Evolutionary conservation across 2,888 invertebrate species (phyloP), one percentile per base, ranked within the genome.

Genomic region (Pycnomerus fuliginosus): DNA sequence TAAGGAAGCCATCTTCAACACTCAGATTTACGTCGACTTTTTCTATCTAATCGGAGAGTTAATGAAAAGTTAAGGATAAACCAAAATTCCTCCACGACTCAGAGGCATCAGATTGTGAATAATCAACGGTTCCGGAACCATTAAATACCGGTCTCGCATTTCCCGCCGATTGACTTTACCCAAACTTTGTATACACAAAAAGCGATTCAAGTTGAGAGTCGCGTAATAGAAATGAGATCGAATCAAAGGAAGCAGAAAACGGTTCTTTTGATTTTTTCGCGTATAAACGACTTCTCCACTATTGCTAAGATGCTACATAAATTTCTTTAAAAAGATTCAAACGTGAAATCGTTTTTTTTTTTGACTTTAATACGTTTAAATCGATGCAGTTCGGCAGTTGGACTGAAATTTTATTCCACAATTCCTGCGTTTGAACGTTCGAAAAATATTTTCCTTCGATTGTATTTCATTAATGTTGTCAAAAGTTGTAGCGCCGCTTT

Each of bases 101-200:
- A 41, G 36, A 55, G 52, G 57, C 60, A 58, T 59, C 60, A 61
- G 64, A 61, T 62, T 59, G 64, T 65, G 61, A 67, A 67, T 67
- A 65, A 67, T 68, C 62, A 62, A 58, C 61, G 61, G 63, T 63
- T 65, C 62, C 53, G 53, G 48, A 44, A 60, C 61, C 60, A 63
- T 66, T 64, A 60, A 65, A 62, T 59, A 59, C 58, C 60, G 53
- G 54, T 52, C 59, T 58, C 55, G 57, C 56, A 56, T 61, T 64
- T 59, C 61, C 56, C 53, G 54, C 51, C 65, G 64, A 62, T 60
- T 61, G 65, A 64, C 61, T 66, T 62, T 62, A 59, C 60, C 59
- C 59, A 64, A 65, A 66, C 57, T 66, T 65, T 63, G 64, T 64
- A 56, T 60, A 65, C 61, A 65, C 62, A 62, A 61, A 65, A 64